Conservation (phyloP, 2,113 vertebrate species). For the Gobio gobio region DNA sequence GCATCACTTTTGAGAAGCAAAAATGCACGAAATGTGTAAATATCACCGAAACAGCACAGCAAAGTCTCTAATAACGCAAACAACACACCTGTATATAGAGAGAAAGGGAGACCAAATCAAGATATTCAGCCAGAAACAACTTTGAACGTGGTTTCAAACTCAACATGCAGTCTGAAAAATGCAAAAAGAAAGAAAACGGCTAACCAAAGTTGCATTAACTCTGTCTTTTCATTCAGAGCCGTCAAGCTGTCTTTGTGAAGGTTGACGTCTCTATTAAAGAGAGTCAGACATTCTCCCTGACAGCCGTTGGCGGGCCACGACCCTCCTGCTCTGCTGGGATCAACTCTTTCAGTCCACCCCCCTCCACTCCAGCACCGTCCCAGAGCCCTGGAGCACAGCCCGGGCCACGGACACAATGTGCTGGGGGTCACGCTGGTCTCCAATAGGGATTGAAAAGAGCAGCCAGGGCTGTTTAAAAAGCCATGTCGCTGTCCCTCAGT, state of each 20-base stretch:
- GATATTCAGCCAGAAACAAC: neutral
- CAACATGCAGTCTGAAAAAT: constrained; percentile 16
- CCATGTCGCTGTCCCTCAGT: constrained; percentile 24
- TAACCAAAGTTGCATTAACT: constrained; percentile 55
- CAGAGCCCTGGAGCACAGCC: constrained; percentile 62
- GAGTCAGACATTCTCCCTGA: constrained; percentile 62
- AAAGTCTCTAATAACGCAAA: neutral
- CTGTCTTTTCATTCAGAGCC: constrained; percentile 72
- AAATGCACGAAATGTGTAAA: neutral
- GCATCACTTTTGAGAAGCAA: neutral
- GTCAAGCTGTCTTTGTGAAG: constrained; percentile 80
- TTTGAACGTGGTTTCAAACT: neutral
- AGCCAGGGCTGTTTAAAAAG: constrained; percentile 47
- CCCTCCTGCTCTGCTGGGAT: constrained; percentile 63
- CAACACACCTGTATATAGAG: no score
- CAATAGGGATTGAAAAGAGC: constrained; percentile 64
- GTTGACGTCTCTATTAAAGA: constrained; percentile 81
- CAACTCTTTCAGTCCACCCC: constrained; percentile 47
- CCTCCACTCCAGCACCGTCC: constrained; percentile 36
- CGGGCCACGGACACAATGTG: constrained; percentile 69
- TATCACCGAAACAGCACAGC: neutral
- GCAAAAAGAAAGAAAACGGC: constrained; percentile 12
- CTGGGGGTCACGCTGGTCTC: constrained; percentile 60
- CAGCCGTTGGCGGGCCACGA: constrained; percentile 64
- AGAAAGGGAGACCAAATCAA: neutral